phyloP scores from a whole-genome alignment of 2,113 vertebrate species.

The Corvus moneduloides region DNA sequence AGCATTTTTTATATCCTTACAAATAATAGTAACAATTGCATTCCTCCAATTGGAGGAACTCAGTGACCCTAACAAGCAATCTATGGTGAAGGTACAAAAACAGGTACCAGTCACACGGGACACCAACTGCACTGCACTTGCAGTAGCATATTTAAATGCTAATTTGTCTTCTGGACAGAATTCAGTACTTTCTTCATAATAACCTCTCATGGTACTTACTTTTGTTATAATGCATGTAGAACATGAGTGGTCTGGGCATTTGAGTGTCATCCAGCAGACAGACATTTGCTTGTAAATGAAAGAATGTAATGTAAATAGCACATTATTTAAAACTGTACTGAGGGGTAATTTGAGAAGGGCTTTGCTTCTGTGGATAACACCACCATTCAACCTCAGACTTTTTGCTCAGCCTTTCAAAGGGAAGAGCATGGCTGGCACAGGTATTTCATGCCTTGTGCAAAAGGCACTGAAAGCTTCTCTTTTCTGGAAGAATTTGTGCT shows the following conservation, averaged over 20 bases:
- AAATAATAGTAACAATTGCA: background rate
- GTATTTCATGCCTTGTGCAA: background rate
- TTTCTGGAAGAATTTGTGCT: background rate
- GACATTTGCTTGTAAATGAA: background rate
- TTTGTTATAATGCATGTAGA: background rate
- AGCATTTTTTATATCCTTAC: background rate
- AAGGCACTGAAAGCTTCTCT: background rate
- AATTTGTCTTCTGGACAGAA: background rate
- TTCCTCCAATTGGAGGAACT: background rate
- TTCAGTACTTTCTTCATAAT: background rate
- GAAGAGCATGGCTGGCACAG: background rate
- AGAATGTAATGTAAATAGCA: background rate
- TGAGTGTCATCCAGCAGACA: background rate
- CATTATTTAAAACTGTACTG: background rate
- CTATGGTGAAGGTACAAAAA: background rate
- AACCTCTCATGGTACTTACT: background rate
- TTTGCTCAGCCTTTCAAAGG: background rate
- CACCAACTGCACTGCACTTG: background rate
- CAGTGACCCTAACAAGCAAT: background rate
- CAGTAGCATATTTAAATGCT: background rate
- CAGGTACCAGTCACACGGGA: background rate
- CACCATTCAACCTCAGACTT: fast-evolving
- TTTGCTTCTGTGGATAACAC: background rate
- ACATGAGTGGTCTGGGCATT: background rate
- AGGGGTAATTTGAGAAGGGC: background rate